phyloP scores from a whole-genome alignment of 2,888 invertebrate genomes.

The Phengaris arion region DNA sequence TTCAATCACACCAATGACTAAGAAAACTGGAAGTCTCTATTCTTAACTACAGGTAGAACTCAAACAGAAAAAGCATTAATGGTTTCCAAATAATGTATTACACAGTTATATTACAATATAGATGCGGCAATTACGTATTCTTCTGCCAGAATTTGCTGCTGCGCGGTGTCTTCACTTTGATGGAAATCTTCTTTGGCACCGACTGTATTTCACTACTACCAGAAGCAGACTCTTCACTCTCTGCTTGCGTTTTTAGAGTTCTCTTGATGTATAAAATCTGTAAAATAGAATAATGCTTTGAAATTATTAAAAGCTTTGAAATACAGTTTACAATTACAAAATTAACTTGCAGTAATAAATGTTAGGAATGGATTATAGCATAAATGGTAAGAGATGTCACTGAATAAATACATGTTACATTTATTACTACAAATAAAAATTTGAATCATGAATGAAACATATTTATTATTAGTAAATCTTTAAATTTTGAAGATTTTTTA shows the following conservation, averaged over 20 bases:
- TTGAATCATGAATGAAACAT: too few species aligned
- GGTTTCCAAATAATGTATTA: conserved; percentile 39
- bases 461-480: too few species aligned
- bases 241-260: conserved; percentile 90
- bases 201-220: conserved; percentile 77
- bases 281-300: conserved; percentile 35
- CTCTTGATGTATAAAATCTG: conserved; percentile 94
- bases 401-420: too few species aligned
- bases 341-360: too few species aligned
- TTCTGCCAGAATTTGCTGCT: conserved; percentile 86
- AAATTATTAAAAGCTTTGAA: neutral
- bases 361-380: too few species aligned
- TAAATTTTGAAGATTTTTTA: too few species aligned
- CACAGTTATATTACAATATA: conserved; percentile 38
- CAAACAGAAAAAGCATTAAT: conserved; percentile 22
- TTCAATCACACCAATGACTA: too few species aligned
- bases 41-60: neutral
- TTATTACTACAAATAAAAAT: too few species aligned
- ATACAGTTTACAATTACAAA: neutral
- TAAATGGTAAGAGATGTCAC: too few species aligned
- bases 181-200: conserved; percentile 87
- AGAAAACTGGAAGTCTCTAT: too few species aligned
- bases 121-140: conserved; percentile 57
- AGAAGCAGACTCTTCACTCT: conserved; percentile 91
- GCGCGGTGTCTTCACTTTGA: conserved; percentile 83